A percentile compares a stretch with the other conserved stretches of the same genome.
These are phyloP conservation scores for Sebastes cheni DNA, from an alignment of 2,797 vertebrate genomes.

Conservation along the genomic window DNA sequence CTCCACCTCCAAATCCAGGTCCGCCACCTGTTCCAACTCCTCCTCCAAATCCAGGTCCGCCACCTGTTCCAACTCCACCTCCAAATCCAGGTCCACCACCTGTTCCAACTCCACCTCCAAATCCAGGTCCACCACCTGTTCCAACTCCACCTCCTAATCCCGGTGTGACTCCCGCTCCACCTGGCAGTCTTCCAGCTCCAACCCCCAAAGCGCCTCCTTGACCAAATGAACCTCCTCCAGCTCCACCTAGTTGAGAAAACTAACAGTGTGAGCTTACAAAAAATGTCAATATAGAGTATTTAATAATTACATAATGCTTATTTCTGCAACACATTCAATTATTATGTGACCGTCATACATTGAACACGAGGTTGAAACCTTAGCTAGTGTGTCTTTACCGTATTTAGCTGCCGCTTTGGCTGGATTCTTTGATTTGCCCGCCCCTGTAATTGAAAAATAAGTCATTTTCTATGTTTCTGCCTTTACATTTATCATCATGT, in stretches of 20 bases:
- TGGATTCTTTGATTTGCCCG: constrained; percentile 80
- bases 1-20: constrained; percentile 10
- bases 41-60: constrained; percentile 34
- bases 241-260: constrained; percentile 41
- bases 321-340: not conserved
- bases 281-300: not conserved
- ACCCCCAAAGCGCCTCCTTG: constrained; percentile 55
- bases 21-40: constrained; percentile 52
- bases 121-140: constrained; percentile 47
- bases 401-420: constrained; percentile 81
- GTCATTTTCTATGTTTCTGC: not conserved
- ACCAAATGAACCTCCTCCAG: constrained; percentile 58
- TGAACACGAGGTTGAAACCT: not conserved
- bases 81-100: constrained; percentile 42
- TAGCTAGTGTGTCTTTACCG: constrained; percentile 59
- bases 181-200: constrained; percentile 52
- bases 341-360: not conserved
- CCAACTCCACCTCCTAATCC: constrained; percentile 54
- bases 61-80: constrained; percentile 41
- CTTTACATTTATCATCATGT: not conserved
- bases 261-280: not conserved
- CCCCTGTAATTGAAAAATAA: constrained; percentile 50
- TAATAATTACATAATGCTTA: not conserved
- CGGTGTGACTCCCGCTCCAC: constrained; percentile 46
- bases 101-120: constrained; percentile 23